Percentiles rank a stretch among this genome's conserved stretches.
phyloP scores from a whole-genome alignment of 2,888 invertebrate genomes.

The Cryptocephalus moraei region DNA sequence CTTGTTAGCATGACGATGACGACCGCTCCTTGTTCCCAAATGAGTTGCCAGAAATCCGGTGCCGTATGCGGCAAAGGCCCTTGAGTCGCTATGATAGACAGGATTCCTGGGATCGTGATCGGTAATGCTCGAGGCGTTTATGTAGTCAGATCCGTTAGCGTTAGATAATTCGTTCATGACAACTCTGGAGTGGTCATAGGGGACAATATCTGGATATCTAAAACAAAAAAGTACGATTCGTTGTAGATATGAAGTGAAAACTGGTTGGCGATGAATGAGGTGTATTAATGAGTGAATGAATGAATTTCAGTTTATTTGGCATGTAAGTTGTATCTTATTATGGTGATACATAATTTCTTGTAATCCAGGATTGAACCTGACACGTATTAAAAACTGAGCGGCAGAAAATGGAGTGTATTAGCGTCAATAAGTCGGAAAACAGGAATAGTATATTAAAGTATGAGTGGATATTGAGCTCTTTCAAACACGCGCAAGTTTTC shows the following conservation, averaged over 20 bases:
- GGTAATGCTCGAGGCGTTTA: conserved; percentile 96
- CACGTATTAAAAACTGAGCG: no score
- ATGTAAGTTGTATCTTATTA: no score
- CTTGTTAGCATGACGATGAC: conserved; percentile 83
- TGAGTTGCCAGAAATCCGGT: conserved; percentile 98
- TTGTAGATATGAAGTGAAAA: no score
- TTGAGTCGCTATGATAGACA: conserved; percentile 94
- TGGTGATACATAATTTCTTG: no score
- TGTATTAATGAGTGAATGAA: no score
- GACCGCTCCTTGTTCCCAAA: conserved; percentile 98
- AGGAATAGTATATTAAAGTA: no score
- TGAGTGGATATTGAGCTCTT: no score
- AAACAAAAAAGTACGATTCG: no score
- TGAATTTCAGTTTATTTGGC: no score
- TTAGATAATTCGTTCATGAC: conserved; percentile 84
- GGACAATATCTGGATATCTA: conserved; percentile 75
- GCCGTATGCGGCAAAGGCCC: conserved; percentile 88
- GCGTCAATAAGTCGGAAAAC: conserved; percentile 18
- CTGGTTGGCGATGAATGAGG: no score
- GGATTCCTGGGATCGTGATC: conserved; percentile 98
- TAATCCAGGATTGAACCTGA: no score
- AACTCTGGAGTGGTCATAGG: conserved; percentile 95
- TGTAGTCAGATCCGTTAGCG: conserved; percentile 83
- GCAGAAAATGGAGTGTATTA: conserved; percentile 14
- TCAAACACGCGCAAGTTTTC: no score